Percentiles rank a stretch among this genome's conserved stretches.
Evolutionary conservation across 2,888 invertebrate genomes (phyloP).

Genomic region (Temnothorax rugatulus): DNA sequence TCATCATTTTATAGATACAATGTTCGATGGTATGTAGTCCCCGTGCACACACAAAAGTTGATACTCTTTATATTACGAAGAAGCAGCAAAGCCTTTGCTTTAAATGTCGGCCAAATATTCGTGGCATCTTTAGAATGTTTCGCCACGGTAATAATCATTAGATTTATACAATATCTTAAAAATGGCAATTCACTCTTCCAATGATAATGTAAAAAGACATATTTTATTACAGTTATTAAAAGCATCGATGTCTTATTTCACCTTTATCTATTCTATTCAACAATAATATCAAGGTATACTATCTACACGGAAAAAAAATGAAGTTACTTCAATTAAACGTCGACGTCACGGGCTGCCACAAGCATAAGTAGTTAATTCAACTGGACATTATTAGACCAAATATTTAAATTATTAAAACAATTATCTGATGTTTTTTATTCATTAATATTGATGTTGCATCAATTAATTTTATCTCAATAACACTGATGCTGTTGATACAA

Average conservation of each 20-base stretch:
- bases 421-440: too few species aligned
- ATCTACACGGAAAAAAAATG: too few species aligned
- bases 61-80: slow-evolving; percentile 14
- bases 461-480: too few species aligned
- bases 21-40: neutral
- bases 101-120: neutral
- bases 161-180: neutral
- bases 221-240: slow-evolving; percentile 24
- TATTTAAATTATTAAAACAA: too few species aligned
- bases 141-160: neutral
- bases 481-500: too few species aligned
- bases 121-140: slow-evolving; percentile 21
- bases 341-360: too few species aligned
- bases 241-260: slow-evolving; percentile 29
- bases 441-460: too few species aligned
- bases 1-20: slow-evolving; percentile 24
- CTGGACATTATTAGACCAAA: too few species aligned
- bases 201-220: neutral
- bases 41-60: neutral
- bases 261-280: slow-evolving; percentile 3
- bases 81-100: neutral
- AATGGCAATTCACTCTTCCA: neutral
- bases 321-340: too few species aligned
- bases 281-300: neutral
- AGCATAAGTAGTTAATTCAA: too few species aligned